phyloP scores from a whole-genome alignment of 2,113 vertebrate genomes.

The Mobula birostris region DNA sequence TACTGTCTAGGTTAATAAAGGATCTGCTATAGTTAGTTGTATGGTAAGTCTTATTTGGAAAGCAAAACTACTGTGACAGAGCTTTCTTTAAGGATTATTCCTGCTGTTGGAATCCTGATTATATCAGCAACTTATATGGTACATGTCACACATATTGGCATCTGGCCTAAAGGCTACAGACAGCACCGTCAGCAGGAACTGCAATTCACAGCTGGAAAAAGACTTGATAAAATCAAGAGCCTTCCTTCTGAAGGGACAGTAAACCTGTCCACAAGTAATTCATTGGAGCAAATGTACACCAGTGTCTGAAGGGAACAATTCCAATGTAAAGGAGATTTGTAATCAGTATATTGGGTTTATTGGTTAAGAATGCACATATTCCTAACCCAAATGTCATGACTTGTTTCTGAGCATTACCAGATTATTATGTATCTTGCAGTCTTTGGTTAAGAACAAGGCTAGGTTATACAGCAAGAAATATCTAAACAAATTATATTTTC shows the following conservation, averaged over 20 bases:
- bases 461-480: background rate
- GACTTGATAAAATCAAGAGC: background rate
- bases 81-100: slow-evolving; percentile 35
- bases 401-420: slow-evolving; percentile 3
- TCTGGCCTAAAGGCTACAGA: slow-evolving; percentile 15
- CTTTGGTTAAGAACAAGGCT: background rate
- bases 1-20: background rate
- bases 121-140: slow-evolving; percentile 33
- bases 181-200: slow-evolving; percentile 8
- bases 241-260: slow-evolving; percentile 25
- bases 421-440: background rate
- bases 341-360: background rate
- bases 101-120: slow-evolving; percentile 31
- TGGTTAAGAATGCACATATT: background rate
- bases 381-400: background rate
- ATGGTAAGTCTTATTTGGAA: background rate
- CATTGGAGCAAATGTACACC: background rate
- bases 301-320: background rate
- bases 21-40: background rate
- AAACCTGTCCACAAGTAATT: background rate
- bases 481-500: background rate
- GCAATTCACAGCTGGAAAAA: slow-evolving; percentile 33
- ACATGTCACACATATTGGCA: slow-evolving; percentile 30
- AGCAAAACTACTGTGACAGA: slow-evolving; percentile 1
- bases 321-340: background rate